Evolutionary conservation across 2,797 vertebrate genomes (phyloP).

Genomic region (Emydoidea blandingii): DNA sequence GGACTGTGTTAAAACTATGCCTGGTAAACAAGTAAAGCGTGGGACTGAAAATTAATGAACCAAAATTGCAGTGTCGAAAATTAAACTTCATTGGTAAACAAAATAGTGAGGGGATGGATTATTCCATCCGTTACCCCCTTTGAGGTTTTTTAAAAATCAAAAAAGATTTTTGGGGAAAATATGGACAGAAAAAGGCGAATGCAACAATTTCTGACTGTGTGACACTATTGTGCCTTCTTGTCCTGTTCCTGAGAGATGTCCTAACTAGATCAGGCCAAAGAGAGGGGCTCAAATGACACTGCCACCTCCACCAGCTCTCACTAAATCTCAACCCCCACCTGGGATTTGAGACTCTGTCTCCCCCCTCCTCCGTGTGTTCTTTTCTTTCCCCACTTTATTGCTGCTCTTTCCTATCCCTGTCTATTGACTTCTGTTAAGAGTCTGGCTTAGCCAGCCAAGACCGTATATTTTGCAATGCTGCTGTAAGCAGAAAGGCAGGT

Average conservation of each 20-base stretch:
- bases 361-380: not conserved
- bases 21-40: not conserved
- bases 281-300: not conserved
- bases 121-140: not conserved
- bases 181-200: not conserved
- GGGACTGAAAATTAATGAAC: not conserved
- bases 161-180: not conserved
- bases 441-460: not conserved
- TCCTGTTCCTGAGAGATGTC: not conserved
- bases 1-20: not conserved
- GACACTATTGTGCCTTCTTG: not conserved
- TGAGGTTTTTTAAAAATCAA: not conserved
- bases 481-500: not conserved
- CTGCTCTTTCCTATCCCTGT: not conserved
- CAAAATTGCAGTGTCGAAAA: not conserved
- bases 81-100: not conserved
- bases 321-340: not conserved
- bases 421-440: not conserved
- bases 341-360: not conserved
- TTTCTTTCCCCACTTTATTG: not conserved
- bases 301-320: not conserved
- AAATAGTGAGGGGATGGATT: not conserved
- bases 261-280: not conserved
- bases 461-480: not conserved
- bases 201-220: not conserved